These are phyloP conservation scores for Acanthopagrus latus DNA, from an alignment of 2,797 vertebrate genomes.

Conservation along the genomic window DNA sequence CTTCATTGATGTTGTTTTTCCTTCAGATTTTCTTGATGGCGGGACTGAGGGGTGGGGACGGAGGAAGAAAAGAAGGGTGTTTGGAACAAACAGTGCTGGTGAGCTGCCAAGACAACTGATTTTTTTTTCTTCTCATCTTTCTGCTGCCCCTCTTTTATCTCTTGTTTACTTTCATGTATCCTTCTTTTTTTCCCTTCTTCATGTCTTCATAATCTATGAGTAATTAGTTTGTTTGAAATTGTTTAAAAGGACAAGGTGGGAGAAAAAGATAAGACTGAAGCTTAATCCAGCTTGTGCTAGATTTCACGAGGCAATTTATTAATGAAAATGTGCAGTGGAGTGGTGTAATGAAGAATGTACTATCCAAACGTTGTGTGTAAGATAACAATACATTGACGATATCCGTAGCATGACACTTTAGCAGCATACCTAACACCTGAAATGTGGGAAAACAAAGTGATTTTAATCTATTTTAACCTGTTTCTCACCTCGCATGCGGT, in stretches of 20 bases:
- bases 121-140: constrained; percentile 34
- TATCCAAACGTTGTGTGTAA: constrained; percentile 1
- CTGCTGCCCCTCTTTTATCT: neutral
- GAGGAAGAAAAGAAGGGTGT: constrained; percentile 69
- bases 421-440: neutral
- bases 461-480: neutral
- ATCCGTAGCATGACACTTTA: neutral
- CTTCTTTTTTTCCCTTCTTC: neutral
- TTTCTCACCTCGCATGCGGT: constrained; percentile 15
- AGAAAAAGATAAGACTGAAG: constrained; percentile 28
- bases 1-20: constrained; percentile 45
- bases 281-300: constrained; percentile 19
- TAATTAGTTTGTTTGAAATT: constrained; percentile 29
- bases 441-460: neutral
- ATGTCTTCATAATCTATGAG: constrained; percentile 22
- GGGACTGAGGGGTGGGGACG: constrained; percentile 35
- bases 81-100: constrained; percentile 64
- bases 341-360: neutral
- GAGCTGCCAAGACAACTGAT: constrained; percentile 53
- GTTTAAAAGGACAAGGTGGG: constrained; percentile 32
- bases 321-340: neutral
- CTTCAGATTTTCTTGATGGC: constrained; percentile 59
- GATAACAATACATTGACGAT: neutral
- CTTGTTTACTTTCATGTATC: constrained; percentile 26
- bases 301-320: constrained; percentile 4